phyloP scores from a whole-genome alignment of 2,113 vertebrate genomes.

The Pogonocichla stellata region DNA sequence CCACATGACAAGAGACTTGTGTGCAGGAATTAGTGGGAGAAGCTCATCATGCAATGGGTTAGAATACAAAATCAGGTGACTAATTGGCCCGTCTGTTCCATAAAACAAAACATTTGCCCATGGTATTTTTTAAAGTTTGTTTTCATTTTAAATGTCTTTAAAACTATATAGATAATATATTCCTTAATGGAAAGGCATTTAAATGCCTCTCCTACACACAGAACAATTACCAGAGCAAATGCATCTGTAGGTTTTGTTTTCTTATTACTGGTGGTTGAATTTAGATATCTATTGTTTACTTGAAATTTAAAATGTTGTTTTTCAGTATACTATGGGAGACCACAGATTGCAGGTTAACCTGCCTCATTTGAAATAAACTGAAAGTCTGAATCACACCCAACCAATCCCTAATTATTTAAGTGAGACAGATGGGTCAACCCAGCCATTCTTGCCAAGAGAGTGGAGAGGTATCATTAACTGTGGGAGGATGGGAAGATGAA shows the following conservation, averaged over 20 bases:
- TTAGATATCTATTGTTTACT: not conserved
- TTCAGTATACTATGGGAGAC: not conserved
- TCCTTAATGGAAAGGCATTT: not conserved
- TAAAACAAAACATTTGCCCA: not conserved
- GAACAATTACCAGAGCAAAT: not conserved
- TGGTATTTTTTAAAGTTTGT: not conserved
- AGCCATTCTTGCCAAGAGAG: not conserved
- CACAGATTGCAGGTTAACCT: conserved; percentile 41
- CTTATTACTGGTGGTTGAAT: not conserved
- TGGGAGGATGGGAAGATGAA: not conserved
- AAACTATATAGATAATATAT: not conserved
- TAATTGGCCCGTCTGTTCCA: not conserved
- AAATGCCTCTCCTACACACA: not conserved
- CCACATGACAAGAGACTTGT: not conserved
- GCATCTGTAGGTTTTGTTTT: not conserved
- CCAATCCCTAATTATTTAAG: conserved; percentile 3
- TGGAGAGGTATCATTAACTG: not conserved
- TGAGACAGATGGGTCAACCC: conserved; percentile 18
- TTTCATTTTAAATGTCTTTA: not conserved
- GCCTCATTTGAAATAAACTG: not conserved
- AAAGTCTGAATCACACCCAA: conserved; percentile 21
- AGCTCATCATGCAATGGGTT: not conserved
- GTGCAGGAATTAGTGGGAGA: not conserved
- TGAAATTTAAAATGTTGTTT: conserved; percentile 17
- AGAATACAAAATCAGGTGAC: not conserved